A percentile compares a stretch with the other conserved stretches of the same genome.
Evolutionary conservation across 2,113 vertebrate genomes (phyloP).

Genomic region (Cephalopholis sonnerati): DNA sequence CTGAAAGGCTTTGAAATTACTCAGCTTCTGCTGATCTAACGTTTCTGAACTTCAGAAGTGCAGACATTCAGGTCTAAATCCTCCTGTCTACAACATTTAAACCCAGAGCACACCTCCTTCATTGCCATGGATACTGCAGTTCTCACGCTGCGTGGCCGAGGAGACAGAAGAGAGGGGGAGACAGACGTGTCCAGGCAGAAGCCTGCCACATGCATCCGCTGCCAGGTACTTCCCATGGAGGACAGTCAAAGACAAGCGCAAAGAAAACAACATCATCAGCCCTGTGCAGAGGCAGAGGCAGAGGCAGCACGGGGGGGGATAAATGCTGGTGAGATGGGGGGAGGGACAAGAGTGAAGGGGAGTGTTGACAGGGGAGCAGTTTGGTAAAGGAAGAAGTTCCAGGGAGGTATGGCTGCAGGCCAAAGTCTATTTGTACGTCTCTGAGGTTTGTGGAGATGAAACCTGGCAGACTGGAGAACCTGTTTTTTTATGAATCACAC

Average conservation of each 20-base stretch:
- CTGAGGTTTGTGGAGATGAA: slow-evolving; percentile 76
- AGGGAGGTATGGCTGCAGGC: slow-evolving; percentile 84
- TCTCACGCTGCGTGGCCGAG: slow-evolving; percentile 77
- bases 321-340: slow-evolving; percentile 18
- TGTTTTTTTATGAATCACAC: slow-evolving; percentile 79
- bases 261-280: slow-evolving; percentile 78
- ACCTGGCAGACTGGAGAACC: slow-evolving; percentile 80
- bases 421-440: slow-evolving; percentile 81
- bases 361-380: slow-evolving; percentile 76
- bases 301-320: neutral
- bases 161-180: slow-evolving; percentile 68
- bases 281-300: slow-evolving; percentile 41
- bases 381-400: slow-evolving; percentile 76
- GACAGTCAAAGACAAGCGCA: slow-evolving; percentile 79
- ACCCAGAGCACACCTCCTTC: slow-evolving; percentile 49
- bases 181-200: slow-evolving; percentile 81
- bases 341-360: slow-evolving; percentile 50
- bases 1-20: slow-evolving; percentile 17
- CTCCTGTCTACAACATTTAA: slow-evolving; percentile 63
- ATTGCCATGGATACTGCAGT: slow-evolving; percentile 67
- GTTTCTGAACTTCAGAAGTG: slow-evolving; percentile 49
- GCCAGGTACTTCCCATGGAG: slow-evolving; percentile 84
- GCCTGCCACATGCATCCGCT: slow-evolving; percentile 80
- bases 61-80: slow-evolving; percentile 65
- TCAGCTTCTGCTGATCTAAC: slow-evolving; percentile 38